Conservation (phyloP, 2,797 vertebrate genomes). For the Sternarchorhynchus goeldii region DNA sequence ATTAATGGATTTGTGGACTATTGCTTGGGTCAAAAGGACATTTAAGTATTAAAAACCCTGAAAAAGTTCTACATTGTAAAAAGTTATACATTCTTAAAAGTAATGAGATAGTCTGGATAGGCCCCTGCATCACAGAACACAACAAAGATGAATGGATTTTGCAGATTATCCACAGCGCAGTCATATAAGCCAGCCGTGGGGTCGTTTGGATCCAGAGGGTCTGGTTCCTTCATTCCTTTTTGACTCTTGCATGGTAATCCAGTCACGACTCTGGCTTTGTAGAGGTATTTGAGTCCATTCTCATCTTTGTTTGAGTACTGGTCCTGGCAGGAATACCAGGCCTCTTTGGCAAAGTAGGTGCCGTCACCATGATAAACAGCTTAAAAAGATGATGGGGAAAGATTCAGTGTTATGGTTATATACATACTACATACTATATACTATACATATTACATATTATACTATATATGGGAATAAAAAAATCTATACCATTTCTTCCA, state of each 20-base stretch:
- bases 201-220: slow-evolving; percentile 51
- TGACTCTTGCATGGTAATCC: slow-evolving; percentile 57
- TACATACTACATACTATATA: background rate
- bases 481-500: slow-evolving; percentile 63
- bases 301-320: slow-evolving; percentile 58
- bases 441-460: no score
- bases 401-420: background rate
- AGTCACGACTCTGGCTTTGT: slow-evolving; percentile 61
- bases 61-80: background rate
- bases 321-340: slow-evolving; percentile 62
- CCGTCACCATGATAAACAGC: slow-evolving; percentile 58
- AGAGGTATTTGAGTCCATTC: slow-evolving; percentile 61
- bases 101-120: slow-evolving; percentile 67
- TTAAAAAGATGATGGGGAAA: slow-evolving; percentile 25
- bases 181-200: slow-evolving; percentile 58
- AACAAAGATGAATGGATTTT: slow-evolving; percentile 60
- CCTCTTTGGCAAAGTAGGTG: slow-evolving; percentile 64
- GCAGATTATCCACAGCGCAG: slow-evolving; percentile 60
- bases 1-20: no score
- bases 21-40: background rate
- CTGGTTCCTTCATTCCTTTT: slow-evolving; percentile 53
- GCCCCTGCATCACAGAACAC: slow-evolving; percentile 67
- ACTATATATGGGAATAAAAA: background rate
- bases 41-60: background rate
- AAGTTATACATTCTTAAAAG: slow-evolving; percentile 52